A percentile compares a stretch with the other conserved stretches of the same genome.
These are phyloP conservation scores for Sesamia nonagrioides DNA, from an alignment of 1,140 invertebrate genomes.

Conservation along the genomic window DNA sequence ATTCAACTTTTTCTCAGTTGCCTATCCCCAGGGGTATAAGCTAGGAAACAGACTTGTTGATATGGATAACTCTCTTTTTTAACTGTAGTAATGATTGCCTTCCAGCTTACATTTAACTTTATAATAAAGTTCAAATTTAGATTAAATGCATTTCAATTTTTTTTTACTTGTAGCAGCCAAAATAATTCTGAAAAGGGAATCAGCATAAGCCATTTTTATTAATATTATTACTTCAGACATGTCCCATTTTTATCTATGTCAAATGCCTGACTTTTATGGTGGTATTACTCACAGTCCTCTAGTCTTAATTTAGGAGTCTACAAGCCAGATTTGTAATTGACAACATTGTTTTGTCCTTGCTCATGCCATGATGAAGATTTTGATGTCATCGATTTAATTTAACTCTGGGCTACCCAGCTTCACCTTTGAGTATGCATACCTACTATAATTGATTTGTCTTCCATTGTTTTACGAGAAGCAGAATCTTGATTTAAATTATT, in stretches of 20 bases:
- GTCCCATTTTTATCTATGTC: neutral
- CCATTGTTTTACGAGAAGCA: neutral
- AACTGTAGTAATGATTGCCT: slow-evolving; percentile 1
- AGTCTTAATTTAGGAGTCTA: slow-evolving; percentile 46
- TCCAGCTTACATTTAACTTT: neutral
- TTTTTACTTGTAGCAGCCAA: neutral
- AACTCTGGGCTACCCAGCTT: slow-evolving; percentile 17
- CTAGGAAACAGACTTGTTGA: slow-evolving; percentile 19
- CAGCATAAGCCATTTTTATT: neutral
- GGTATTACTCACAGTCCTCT: slow-evolving; percentile 12
- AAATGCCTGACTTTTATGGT: neutral
- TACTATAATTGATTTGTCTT: neutral
- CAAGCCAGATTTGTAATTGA: slow-evolving; percentile 57
- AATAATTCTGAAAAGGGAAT: too few relatives aligned
- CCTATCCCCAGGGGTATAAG: neutral
- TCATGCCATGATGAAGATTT: slow-evolving; percentile 51
- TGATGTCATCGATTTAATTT: slow-evolving; percentile 47
- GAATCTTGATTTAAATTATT: neutral
- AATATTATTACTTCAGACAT: neutral
- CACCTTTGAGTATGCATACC: too few relatives aligned
- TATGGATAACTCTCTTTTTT: neutral
- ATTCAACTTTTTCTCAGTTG: slow-evolving; percentile 63
- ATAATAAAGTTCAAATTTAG: too few relatives aligned
- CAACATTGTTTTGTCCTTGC: slow-evolving; percentile 63
- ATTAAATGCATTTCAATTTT: neutral